Evolutionary conservation across 2,797 vertebrate genomes (phyloP), one percentile per base, ranked within the genome.

Genomic region (Cryptoprocta ferox): DNA sequence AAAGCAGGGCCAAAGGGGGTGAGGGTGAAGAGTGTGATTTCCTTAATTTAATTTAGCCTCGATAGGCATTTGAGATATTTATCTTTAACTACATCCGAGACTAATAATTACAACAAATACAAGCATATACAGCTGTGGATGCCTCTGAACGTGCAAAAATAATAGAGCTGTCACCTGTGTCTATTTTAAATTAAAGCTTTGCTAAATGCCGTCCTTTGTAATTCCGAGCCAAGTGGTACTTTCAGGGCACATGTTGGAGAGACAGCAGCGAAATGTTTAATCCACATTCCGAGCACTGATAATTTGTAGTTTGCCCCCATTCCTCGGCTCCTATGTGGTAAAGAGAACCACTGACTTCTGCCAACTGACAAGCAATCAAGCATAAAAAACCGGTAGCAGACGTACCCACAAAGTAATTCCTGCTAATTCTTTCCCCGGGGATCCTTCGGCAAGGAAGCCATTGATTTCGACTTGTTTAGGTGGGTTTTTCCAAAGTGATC

Each of bases 311-410:
- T 92, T 97, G 84, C 65, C 73, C 86, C 45, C 42, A 24, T 92
- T 95, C 95, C 95, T 97, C 93, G 7, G 50, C 14, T 96, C 45
- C 48, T 95, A 78, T 45, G 10, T 87, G n/a, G 68, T 95, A 88
- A 97, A 98, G 75, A 68, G 85, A 97, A 83, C 53, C 97, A 98
- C 92, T 97, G 98, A 98, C 98, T 98, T 98, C 95, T 98, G 94
- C 75, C 96, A 88, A 95, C 79, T 95, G 96, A 98, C 92, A 97
- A 97, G 94, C 97, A 98, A 85, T 94, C 93, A 97, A 93, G 97
- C 97, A 97, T 95, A 95, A 19, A 97, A 98, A 98, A 97, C 79
- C 82, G 96, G 97, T 65, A 98, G 97, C 97, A 97, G 96, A 96
- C 24, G 1, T 95, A 95, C 78, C 83, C n/a, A 50, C 59, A 76